Evolutionary conservation across 2,113 vertebrate genomes (phyloP).

Genomic region (Tauraco erythrolophus): DNA sequence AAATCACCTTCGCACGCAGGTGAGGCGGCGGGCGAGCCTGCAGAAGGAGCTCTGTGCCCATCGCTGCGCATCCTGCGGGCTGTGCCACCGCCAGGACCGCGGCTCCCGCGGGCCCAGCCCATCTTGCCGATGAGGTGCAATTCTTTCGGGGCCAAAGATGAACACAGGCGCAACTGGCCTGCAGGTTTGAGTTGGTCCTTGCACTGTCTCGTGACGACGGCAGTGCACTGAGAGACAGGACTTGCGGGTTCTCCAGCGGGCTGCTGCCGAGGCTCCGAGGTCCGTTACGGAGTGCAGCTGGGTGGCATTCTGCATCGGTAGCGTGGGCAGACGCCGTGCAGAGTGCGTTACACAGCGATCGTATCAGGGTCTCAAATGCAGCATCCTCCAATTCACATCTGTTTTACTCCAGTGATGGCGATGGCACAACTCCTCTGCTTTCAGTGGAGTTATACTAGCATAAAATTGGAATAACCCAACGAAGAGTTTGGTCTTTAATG

Average conservation of each 20-base stretch:
- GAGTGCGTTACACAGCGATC: too few relatives aligned
- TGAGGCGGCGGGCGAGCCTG: neutral
- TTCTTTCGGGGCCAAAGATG: neutral
- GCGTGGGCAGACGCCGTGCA: fast-evolving
- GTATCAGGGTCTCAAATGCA: neutral
- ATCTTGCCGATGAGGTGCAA: neutral
- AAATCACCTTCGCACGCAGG: too few relatives aligned
- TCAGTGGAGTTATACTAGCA: neutral
- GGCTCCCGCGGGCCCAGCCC: neutral
- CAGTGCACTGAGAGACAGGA: neutral
- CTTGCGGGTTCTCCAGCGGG: neutral
- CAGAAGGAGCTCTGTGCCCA: neutral
- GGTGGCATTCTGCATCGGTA: neutral
- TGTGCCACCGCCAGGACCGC: neutral
- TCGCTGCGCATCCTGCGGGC: neutral
- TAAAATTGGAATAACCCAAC: neutral
- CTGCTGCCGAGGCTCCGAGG: neutral
- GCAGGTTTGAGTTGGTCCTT: neutral
- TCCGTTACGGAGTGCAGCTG: neutral
- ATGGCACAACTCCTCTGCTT: neutral
- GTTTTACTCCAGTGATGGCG: neutral
- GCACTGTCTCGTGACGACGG: fast-evolving
- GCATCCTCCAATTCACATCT: neutral
- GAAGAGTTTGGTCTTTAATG: neutral
- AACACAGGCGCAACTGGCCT: neutral